These are phyloP conservation scores for Orcinus orca DNA, from an alignment of 2,113 vertebrate species.

Conservation along the genomic window DNA sequence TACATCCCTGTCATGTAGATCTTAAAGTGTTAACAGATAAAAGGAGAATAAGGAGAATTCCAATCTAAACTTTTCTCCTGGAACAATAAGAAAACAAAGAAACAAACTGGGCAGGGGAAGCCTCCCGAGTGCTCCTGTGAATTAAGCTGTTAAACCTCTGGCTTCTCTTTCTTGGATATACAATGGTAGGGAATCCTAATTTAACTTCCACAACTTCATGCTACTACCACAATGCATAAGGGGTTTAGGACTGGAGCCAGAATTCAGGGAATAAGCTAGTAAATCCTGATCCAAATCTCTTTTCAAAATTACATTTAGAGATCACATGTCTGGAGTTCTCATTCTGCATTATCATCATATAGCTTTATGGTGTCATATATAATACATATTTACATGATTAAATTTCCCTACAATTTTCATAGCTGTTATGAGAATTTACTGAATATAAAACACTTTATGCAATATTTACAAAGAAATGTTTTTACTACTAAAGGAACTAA, in stretches of 20 bases:
- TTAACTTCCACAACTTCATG: background rate
- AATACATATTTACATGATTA: background rate
- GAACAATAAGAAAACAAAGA: background rate
- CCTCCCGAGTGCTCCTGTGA: background rate
- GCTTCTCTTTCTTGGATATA: background rate
- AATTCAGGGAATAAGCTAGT: background rate
- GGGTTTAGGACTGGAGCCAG: background rate
- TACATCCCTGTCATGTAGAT: background rate
- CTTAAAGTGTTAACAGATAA: background rate
- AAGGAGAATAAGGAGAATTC: background rate
- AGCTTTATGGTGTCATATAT: background rate
- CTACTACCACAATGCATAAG: background rate
- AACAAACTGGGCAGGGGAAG: background rate
- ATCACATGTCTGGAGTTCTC: background rate
- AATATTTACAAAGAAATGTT: background rate
- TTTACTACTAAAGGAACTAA: background rate
- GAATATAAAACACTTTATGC: background rate
- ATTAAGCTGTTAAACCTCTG: background rate
- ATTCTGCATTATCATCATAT: background rate
- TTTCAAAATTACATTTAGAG: constrained; percentile 6
- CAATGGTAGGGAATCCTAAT: background rate
- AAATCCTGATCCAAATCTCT: background rate
- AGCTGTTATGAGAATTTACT: background rate
- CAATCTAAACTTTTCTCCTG: background rate
- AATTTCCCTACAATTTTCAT: background rate